Conservation (phyloP, 2,888 invertebrate genomes). For the Drosophila gaucha region DNA sequence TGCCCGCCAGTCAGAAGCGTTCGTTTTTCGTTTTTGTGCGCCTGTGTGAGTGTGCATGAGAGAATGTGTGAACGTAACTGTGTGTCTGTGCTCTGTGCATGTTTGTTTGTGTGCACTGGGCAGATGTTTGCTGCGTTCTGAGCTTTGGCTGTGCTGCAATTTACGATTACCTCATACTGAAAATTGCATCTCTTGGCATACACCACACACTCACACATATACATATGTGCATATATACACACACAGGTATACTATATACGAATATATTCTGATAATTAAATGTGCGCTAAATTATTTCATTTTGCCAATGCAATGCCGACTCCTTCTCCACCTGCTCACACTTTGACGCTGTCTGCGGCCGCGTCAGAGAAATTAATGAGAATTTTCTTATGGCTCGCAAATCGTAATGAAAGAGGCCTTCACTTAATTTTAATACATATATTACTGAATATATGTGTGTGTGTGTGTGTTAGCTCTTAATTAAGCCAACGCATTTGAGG, state of each 20-base stretch:
- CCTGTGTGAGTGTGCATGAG: constrained; percentile 57
- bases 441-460: not conserved
- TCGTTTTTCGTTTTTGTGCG: constrained; percentile 66
- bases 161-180: constrained; percentile 71
- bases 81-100: not conserved
- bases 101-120: constrained; percentile 18
- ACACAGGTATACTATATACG: not conserved
- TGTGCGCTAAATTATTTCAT: constrained; percentile 53
- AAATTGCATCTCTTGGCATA: constrained; percentile 61
- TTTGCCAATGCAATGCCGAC: constrained; percentile 30
- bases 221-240: not conserved
- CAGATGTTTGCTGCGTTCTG: constrained; percentile 41
- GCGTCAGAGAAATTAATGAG: constrained; percentile 51
- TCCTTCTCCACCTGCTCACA: not conserved
- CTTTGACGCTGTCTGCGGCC: constrained; percentile 39
- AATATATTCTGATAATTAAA: constrained; percentile 68
- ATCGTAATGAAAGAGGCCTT: constrained; percentile 43
- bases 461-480: constrained; percentile 48
- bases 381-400: constrained; percentile 44
- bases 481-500: constrained; percentile 58
- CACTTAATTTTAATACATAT: constrained; percentile 10
- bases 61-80: constrained; percentile 10
- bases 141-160: constrained; percentile 46
- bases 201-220: constrained; percentile 10
- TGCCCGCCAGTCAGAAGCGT: constrained; percentile 83